Conservation (phyloP, 2,888 invertebrate species). For the Criorhina ranunculi region DNA sequence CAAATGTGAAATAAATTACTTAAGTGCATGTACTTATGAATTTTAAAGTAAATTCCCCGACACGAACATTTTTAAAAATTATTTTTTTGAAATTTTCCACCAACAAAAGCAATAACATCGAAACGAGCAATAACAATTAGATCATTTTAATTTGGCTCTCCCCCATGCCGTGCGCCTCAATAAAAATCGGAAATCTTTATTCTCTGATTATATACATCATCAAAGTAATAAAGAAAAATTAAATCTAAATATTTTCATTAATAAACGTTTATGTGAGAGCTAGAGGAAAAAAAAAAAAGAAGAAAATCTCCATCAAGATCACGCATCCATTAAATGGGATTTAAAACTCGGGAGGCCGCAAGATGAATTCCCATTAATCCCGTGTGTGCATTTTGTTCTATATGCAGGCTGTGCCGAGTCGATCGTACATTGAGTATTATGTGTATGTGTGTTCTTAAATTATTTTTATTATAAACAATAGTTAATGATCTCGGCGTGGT, state of each 20-base stretch:
- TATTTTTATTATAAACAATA: slow-evolving; percentile 72
- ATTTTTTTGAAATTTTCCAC: slow-evolving; percentile 35
- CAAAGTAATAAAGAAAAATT: slow-evolving; percentile 59
- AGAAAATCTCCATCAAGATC: slow-evolving; percentile 69
- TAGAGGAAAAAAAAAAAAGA: too few species aligned
- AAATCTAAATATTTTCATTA: slow-evolving; percentile 74
- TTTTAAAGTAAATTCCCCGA: slow-evolving; percentile 36
- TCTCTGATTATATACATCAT: slow-evolving; percentile 56
- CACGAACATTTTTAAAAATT: slow-evolving; percentile 38
- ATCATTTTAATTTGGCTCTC: slow-evolving; percentile 37
- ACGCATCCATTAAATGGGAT: slow-evolving; percentile 64
- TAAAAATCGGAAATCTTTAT: slow-evolving; percentile 19
- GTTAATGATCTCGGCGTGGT: slow-evolving; percentile 67
- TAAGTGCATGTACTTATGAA: slow-evolving; percentile 51
- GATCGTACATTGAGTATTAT: slow-evolving; percentile 11
- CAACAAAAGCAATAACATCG: slow-evolving; percentile 30
- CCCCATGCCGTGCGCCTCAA: not conserved
- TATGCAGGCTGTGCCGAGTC: slow-evolving; percentile 11
- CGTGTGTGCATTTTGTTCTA: slow-evolving; percentile 42
- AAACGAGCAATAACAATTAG: slow-evolving; percentile 62
- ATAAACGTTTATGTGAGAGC: slow-evolving; percentile 66
- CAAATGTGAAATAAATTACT: slow-evolving; percentile 69
- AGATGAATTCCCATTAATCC: slow-evolving; percentile 51
- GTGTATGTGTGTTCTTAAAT: slow-evolving; percentile 49
- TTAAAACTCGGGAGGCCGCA: slow-evolving; percentile 48